Evolutionary conservation across 2,113 vertebrate species (phyloP), one percentile per base, ranked within the genome.

Genomic region (Lasiurus cinereus): DNA sequence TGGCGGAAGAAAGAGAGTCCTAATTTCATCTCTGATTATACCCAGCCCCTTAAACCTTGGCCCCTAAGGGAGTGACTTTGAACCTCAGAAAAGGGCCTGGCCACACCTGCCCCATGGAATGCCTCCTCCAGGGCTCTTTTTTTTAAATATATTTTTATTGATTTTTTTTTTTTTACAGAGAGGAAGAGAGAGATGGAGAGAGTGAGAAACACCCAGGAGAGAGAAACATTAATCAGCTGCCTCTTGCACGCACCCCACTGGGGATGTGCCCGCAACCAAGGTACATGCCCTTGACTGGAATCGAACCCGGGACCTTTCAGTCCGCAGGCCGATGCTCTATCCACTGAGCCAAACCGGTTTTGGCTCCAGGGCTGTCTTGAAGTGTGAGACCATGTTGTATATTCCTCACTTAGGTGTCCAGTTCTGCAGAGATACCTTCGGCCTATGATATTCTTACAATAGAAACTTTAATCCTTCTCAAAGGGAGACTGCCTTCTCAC

Each of bases 381-480:
- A 66, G 39, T 36, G 24, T 62, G n/a, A 82, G 52, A 76, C 14
- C 33, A 48, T 22, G 80, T n/a, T 36, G 52, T 22, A 31, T 13
- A 18, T 22, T 13, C 10, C 64, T 92, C 31, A 7, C 50, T 78
- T 48, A 69, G 43, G 24, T 29, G 80, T 62, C 33, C 33, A 93
- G 16, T 36, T 64, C 70, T 48, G 13, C n/a, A 90, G 22, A 77
- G 73, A 74, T 16, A 16, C 2, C 8, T n/a, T 15, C 56, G 27
- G 39, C 50, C 43, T 69, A 2, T 4, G 22, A 73, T 90, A 14
- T 50, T 84, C 77, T 77, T 94, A 19, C 8, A 85, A 56, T 3
- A 86, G 31, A 46, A 24, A 14, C 22, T 96, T 94, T 88, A 74
- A 87, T 86, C 11, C 90, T 56, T 66, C 86, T 92, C 88, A 82